Evolutionary conservation across 2,113 vertebrate genomes (phyloP).

Genomic region (Cottus gobio): DNA sequence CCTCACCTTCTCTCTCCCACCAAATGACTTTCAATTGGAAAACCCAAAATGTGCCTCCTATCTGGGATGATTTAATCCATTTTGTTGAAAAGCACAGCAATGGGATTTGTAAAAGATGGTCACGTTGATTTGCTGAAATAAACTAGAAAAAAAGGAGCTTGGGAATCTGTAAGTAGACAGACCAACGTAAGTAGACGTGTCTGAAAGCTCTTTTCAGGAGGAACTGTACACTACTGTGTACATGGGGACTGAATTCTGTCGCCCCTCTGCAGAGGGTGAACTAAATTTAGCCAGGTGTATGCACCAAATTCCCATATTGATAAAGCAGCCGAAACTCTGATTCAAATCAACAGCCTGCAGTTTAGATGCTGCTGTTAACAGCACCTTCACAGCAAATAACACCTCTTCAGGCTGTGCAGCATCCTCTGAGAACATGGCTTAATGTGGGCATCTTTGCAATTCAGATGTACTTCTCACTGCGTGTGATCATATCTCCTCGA

Average conservation of each 20-base stretch:
- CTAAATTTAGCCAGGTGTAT: not conserved
- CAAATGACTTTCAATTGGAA: not conserved
- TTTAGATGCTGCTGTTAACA: not conserved
- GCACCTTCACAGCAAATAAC: not conserved
- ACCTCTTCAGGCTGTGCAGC: not conserved
- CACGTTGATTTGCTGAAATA: not conserved
- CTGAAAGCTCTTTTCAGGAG: too few species aligned
- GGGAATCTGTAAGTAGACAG: too few species aligned
- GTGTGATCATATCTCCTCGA: not conserved
- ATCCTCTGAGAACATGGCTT: not conserved
- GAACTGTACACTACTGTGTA: not conserved
- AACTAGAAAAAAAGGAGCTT: not conserved
- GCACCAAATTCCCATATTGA: not conserved
- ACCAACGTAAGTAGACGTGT: too few species aligned
- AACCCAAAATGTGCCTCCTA: not conserved
- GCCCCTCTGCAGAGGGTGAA: not conserved
- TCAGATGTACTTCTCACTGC: not conserved
- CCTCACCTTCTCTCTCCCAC: not conserved
- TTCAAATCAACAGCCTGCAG: not conserved
- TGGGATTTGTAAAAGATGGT: not conserved
- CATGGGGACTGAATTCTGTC: not conserved
- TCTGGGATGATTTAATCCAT: not conserved
- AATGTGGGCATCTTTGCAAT: not conserved
- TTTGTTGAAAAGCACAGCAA: conserved; percentile 3
- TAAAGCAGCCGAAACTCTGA: not conserved